A percentile compares a stretch with the other conserved stretches of the same genome.
phyloP scores from a whole-genome alignment of 64 coral and sea anemone genomes.

The Stylophora pistillata region DNA sequence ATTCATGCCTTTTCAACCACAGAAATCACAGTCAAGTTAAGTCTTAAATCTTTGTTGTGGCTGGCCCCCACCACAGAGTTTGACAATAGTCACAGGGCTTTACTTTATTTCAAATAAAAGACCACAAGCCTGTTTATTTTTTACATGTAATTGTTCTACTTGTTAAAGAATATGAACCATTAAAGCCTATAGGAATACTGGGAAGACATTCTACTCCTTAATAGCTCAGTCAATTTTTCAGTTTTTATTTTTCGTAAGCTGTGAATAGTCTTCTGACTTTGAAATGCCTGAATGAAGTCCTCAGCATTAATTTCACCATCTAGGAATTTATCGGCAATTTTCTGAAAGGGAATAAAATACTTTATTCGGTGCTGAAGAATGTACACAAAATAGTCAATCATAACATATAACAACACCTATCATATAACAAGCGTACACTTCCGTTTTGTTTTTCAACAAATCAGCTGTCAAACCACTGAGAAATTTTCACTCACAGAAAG shows the following conservation, averaged over 20 bases:
- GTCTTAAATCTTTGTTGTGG: too few species aligned
- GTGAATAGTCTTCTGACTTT: conserved; percentile 84
- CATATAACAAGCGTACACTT: too few species aligned
- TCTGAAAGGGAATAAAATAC: conserved; percentile 50
- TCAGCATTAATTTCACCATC: conserved; percentile 82
- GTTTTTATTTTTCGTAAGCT: conserved; percentile 79
- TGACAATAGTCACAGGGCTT: too few species aligned
- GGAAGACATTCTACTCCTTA: conserved; percentile 53
- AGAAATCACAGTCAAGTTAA: too few species aligned
- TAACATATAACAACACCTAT: too few species aligned
- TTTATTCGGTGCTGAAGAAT: background rate
- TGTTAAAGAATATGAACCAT: background rate
- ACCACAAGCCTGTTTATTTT: too few species aligned
- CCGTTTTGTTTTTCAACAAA: too few species aligned
- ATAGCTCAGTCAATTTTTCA: conserved; percentile 83
- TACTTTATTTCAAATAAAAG: too few species aligned
- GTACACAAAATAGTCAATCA: background rate
- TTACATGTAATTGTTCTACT: background rate
- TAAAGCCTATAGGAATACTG: conserved; percentile 83
- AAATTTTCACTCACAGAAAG: too few species aligned
- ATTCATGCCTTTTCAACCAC: too few species aligned
- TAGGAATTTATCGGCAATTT: conserved; percentile 88
- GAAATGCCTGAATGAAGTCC: conserved; percentile 83
- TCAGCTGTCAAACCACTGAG: too few species aligned
- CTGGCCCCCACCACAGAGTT: too few species aligned